phyloP scores from a whole-genome alignment of 2,113 vertebrate genomes.

The Nettapus auritus region DNA sequence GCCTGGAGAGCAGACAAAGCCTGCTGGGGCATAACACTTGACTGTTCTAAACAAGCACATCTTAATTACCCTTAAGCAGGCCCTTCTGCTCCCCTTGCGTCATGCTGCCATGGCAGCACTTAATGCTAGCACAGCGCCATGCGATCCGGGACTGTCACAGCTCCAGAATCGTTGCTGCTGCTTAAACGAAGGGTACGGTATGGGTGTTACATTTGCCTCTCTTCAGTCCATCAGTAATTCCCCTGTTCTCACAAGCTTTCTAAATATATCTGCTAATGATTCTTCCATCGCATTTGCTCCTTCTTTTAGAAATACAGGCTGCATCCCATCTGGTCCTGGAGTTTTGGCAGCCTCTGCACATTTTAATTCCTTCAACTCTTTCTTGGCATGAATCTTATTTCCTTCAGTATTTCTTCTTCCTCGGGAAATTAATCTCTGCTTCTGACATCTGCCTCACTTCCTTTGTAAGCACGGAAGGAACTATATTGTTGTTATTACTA shows the following conservation, averaged over 20 bases:
- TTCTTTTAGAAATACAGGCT: constrained; percentile 5
- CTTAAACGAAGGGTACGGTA: not conserved
- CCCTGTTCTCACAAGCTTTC: not conserved
- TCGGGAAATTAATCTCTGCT: not conserved
- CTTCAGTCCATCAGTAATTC: not conserved
- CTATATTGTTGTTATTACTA: not conserved
- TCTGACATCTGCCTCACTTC: not conserved
- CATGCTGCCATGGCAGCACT: not conserved
- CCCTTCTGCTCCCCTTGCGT: not conserved
- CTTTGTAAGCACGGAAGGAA: not conserved
- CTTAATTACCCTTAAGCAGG: not conserved
- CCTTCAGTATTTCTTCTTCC: constrained; percentile 24
- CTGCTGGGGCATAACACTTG: not conserved
- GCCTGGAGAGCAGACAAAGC: not conserved
- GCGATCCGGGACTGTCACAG: not conserved
- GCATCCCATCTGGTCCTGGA: constrained; percentile 35
- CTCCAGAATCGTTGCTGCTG: not conserved
- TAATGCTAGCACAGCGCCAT: not conserved
- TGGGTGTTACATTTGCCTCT: not conserved
- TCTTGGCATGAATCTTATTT: constrained; percentile 1
- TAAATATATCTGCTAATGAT: constrained; percentile 21
- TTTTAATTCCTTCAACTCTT: not conserved
- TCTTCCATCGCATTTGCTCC: constrained; percentile 13
- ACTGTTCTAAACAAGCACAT: not conserved
- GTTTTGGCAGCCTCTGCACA: constrained; percentile 19